Percentiles rank a stretch among this genome's conserved stretches.
These are phyloP conservation scores for Montipora cactus DNA, from an alignment of 64 coral and sea anemone genomes.

Conservation along the genomic window DNA sequence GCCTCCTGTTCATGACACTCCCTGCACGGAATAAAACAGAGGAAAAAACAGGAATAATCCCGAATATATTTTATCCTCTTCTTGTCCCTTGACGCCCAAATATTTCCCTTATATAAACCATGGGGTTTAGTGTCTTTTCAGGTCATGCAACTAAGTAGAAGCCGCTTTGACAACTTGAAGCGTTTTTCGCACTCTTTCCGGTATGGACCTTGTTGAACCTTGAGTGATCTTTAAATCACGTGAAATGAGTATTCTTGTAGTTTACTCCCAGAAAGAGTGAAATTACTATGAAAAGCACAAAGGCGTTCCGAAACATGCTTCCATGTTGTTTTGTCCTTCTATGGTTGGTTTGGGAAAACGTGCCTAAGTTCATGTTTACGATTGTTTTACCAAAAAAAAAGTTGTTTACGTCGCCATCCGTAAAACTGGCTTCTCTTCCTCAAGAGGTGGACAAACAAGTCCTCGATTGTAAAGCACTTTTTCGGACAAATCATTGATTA, in stretches of 20 bases:
- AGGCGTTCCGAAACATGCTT: not conserved
- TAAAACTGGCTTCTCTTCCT: not conserved
- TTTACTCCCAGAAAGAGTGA: too few species aligned
- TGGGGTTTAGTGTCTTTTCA: not conserved
- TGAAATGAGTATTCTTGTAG: not conserved
- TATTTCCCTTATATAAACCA: not conserved
- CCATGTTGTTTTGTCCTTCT: not conserved
- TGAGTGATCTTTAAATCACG: not conserved
- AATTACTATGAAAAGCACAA: too few species aligned
- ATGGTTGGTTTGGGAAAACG: not conserved
- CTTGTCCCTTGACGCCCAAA: too few species aligned
- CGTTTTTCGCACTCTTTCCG: not conserved
- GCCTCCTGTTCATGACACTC: not conserved
- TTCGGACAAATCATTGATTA: not conserved
- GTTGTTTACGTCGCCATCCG: not conserved
- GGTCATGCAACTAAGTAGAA: constrained; percentile 9
- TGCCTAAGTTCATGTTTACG: not conserved
- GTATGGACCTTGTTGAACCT: not conserved
- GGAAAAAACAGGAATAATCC: not conserved
- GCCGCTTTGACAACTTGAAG: not conserved
- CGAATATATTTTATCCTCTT: not conserved
- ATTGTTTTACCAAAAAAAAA: not conserved
- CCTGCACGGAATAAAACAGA: not conserved
- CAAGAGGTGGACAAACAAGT: not conserved
- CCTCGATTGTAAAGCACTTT: not conserved